Evolutionary conservation across 2,113 vertebrate genomes (phyloP), one percentile per base, ranked within the genome.

Genomic region (Hypanus sabinus): DNA sequence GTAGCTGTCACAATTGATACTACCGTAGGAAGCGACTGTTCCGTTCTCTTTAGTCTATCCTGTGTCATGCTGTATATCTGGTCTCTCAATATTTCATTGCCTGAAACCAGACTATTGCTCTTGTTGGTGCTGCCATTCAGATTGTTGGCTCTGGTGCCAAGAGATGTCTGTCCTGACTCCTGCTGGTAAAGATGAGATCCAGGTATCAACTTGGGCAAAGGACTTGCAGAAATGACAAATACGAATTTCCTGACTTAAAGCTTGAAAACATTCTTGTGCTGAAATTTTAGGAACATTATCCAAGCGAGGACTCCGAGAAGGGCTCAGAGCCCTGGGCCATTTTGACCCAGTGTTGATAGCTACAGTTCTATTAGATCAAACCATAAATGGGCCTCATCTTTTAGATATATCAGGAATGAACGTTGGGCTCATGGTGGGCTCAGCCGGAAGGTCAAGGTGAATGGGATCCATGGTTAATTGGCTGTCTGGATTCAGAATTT

Each of bases 41-140:
- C 60, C 18, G 6, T 90, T 33, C 85, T 90, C 85, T 90, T 90
- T 14, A 65, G 85, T 18, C 85, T 90, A 60, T 90, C 85, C 85
- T 90, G 85, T 33, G 85, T 62, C 30, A 90, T 18, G 14, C 85
- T 65, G 60, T 65, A 90, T 7, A 65, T 62, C 85, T 90, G 85
- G 33, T 90, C 85, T 62, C 60, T 90, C 60, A 90, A n/a, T 65
- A 90, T 90, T 68, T 90, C 85, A 33, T 90, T 90, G 85, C 60
- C 85, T 20, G 85, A 90, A 14, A 33, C 85, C n/a, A 33, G n/a
- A 62, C 5, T 33, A 14, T 65, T 90, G 85, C 60, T 90, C 60
- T 62, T 20, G 57, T 68, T 68, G 85, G 16, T 65, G 60, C 60
- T 90, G 16, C 60, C n/a, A n/a, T 68, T 90, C 60, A 36, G 60